phyloP scores from a whole-genome alignment of 2,113 vertebrate genomes.

The Nematolebias whitei region DNA sequence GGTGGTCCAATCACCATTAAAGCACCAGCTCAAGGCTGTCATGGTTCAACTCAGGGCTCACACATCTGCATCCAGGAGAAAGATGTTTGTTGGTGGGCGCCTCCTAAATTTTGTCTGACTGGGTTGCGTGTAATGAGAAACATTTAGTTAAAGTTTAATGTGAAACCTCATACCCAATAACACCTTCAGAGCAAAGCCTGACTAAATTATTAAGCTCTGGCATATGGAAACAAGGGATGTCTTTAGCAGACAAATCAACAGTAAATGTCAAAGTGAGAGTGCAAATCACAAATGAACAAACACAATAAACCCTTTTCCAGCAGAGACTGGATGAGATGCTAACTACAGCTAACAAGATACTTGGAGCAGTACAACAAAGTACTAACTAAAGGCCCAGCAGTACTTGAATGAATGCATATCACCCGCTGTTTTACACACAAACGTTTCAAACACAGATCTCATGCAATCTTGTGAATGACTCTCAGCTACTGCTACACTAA shows the following conservation, averaged over 20 bases:
- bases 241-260: neutral
- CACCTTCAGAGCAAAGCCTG: neutral
- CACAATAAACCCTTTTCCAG: neutral
- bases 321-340: neutral
- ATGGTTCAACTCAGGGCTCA: slow-evolving; percentile 1
- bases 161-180: neutral
- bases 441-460: no score
- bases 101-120: slow-evolving; percentile 30
- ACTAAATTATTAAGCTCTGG: slow-evolving; percentile 16
- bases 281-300: slow-evolving; percentile 14
- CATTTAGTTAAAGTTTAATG: slow-evolving; percentile 21
- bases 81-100: neutral
- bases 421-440: no score
- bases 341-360: no score
- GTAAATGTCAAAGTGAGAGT: slow-evolving; percentile 1
- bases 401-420: no score
- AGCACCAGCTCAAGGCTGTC: slow-evolving; percentile 23
- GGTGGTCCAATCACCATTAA: slow-evolving; percentile 18
- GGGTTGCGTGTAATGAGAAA: slow-evolving; percentile 3
- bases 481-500: no score
- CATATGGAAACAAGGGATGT: slow-evolving; percentile 11
- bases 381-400: neutral
- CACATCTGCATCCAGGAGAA: slow-evolving; percentile 5
- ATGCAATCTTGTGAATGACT: no score
- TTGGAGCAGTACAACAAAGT: no score